Evolutionary conservation across 2,888 invertebrate genomes (phyloP), one percentile per base, ranked within the genome.

Genomic region (Athalia rosae): DNA sequence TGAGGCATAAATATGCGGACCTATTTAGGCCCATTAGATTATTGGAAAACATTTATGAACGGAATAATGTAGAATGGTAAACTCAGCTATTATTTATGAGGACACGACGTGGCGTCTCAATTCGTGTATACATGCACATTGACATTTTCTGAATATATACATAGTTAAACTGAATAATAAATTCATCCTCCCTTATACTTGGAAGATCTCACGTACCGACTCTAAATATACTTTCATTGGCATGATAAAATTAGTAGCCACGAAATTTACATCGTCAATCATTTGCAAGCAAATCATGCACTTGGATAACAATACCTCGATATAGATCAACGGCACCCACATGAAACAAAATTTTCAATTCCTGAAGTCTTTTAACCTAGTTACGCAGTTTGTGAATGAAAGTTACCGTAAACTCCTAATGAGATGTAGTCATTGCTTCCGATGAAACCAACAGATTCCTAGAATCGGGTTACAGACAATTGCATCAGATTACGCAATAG

Each of bases 101-200:
- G 43, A 45, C 58, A 58, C 43, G 71, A 71, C 71, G 45, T 71
- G 13, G 71, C 71, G 58, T 71, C 69, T 69, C 45, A 71, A 71
- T 71, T 71, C 45, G 53, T 45, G 58, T 69, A 43, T 58, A n/a
- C 9, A 47, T 48, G 47, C 4, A 53, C 69, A 53, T 69, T 69
- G 53, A 53, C 41, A 56, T 71, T 56, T 48, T 71, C 45, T 53
- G 9, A 53, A 53, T 53, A 6, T 71, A 41, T 58, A 58, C 11
- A 53, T n/a, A 53, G 15, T 67, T 28, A 48, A 67, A 13, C 28
- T 28, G 43, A 62, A 13, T n/a, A 58, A 62, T 62, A 62, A 62
- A 62, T 62, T 62, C n/a, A 43, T 62, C 7, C 11, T 62, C 43
- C n/a, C 62, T 41, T n/a, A n/a, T 62, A 62, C 43, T 45, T 3